phyloP scores from a whole-genome alignment of 2,888 invertebrate genomes.

The Rugalucina vietnamica region DNA sequence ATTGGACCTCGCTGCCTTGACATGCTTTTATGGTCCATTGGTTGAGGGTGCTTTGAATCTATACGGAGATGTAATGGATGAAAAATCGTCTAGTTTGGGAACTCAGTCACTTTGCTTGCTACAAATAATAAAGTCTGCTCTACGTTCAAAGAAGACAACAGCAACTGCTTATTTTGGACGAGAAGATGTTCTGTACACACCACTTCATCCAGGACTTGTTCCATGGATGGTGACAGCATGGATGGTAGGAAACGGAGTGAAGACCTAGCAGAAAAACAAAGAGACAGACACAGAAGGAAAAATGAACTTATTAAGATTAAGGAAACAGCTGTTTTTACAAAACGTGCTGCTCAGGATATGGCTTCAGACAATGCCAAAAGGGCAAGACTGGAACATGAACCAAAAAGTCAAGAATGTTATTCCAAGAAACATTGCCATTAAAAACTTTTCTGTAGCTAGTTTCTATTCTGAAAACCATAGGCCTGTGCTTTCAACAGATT shows the following conservation, averaged over 20 bases:
- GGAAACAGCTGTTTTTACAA: not conserved
- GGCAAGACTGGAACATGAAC: slow-evolving; percentile 8
- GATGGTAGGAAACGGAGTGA: not conserved
- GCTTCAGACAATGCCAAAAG: not conserved
- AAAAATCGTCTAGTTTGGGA: not conserved
- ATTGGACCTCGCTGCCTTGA: not conserved
- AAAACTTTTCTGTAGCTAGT: no score
- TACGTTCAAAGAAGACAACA: not conserved
- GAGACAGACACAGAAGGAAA: not conserved
- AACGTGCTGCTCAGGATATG: not conserved
- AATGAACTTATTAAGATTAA: not conserved
- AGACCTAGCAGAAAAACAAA: not conserved
- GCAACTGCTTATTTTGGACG: not conserved
- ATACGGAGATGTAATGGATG: slow-evolving; percentile 1
- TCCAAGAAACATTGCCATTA: no score
- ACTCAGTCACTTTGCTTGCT: not conserved
- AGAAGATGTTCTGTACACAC: not conserved
- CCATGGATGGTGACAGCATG: not conserved
- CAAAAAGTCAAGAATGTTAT: no score
- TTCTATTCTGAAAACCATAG: no score
- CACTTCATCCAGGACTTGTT: not conserved
- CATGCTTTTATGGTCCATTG: not conserved
- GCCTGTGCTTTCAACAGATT: no score
- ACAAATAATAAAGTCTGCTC: not conserved
- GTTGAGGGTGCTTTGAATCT: slow-evolving; percentile 11